A percentile compares a stretch with the other conserved stretches of the same genome.
Evolutionary conservation across 2,888 invertebrate genomes (phyloP).

Genomic region (Crematogaster levior): DNA sequence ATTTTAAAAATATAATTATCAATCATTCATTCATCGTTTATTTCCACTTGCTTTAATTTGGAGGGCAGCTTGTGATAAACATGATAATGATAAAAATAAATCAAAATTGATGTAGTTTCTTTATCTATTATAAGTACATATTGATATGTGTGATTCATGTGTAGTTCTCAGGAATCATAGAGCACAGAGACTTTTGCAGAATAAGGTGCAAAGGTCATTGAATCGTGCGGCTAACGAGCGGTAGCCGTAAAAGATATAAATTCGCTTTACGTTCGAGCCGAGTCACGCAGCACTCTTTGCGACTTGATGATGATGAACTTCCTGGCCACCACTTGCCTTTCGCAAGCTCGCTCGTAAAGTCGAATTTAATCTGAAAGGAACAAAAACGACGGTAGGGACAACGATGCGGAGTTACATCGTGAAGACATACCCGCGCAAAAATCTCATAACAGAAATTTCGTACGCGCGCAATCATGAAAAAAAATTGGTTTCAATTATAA

Average conservation of each 20-base stretch:
- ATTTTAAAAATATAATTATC: not conserved
- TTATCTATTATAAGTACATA: not conserved
- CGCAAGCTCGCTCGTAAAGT: slow-evolving; percentile 83
- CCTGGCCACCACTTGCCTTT: slow-evolving; percentile 71
- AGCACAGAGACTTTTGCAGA: not conserved
- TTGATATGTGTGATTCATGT: too few species aligned
- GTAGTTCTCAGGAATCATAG: not conserved
- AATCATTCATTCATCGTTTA: not conserved
- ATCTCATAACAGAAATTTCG: not conserved
- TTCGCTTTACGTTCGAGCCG: slow-evolving; percentile 78
- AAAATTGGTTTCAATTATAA: not conserved
- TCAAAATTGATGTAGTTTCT: not conserved
- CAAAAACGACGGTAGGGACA: slow-evolving; percentile 65
- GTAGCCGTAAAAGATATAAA: slow-evolving; percentile 80
- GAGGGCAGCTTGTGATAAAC: not conserved
- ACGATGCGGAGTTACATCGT: slow-evolving; percentile 63
- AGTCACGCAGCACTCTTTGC: slow-evolving; percentile 73
- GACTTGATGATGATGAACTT: slow-evolving; percentile 85
- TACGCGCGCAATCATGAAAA: not conserved
- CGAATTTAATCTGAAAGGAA: slow-evolving; percentile 80
- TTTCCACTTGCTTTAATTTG: not conserved
- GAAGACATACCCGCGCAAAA: slow-evolving; percentile 15
- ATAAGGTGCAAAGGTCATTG: slow-evolving; percentile 67
- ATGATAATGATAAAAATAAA: not conserved
- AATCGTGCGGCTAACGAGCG: slow-evolving; percentile 80